These are phyloP conservation scores for Diabrotica virgifera DNA, from an alignment of 1,140 invertebrate species.

Conservation along the genomic window DNA sequence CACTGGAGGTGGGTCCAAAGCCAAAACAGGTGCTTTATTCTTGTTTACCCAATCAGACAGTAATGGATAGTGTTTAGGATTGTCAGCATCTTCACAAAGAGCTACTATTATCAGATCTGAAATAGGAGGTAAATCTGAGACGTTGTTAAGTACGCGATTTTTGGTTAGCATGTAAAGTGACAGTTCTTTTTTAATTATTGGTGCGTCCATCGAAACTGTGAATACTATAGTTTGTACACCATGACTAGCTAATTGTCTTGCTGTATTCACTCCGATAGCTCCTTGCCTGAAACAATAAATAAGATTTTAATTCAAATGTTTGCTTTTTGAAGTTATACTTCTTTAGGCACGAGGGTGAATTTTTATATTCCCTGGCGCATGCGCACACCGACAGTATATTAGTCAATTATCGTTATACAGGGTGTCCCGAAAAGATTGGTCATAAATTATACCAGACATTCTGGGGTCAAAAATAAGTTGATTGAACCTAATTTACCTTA, in stretches of 20 bases:
- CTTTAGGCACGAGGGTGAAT: too few relatives aligned
- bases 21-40: conserved; percentile 74
- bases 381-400: too few relatives aligned
- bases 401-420: too few relatives aligned
- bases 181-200: conserved; percentile 54
- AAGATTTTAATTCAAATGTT: too few relatives aligned
- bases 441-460: too few relatives aligned
- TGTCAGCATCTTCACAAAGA: conserved; percentile 54
- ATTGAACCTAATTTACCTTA: too few relatives aligned
- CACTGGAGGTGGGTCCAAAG: conserved; percentile 74
- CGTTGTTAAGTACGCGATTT: conserved; percentile 53
- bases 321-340: too few relatives aligned
- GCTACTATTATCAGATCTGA: conserved; percentile 70
- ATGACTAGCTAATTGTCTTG: conserved; percentile 78
- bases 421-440: too few relatives aligned
- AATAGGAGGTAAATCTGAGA: conserved; percentile 58
- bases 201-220: conserved; percentile 41
- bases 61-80: conserved; percentile 45
- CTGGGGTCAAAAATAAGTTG: too few relatives aligned
- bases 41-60: conserved; percentile 65
- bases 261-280: conserved; percentile 72
- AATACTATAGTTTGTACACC: conserved; percentile 72
- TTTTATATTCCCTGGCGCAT: too few relatives aligned
- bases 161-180: conserved; percentile 62
- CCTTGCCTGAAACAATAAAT: conserved; percentile 51